Evolutionary conservation across 2,113 vertebrate species (phyloP), one percentile per base, ranked within the genome.

Genomic region (Vulpes vulpes): DNA sequence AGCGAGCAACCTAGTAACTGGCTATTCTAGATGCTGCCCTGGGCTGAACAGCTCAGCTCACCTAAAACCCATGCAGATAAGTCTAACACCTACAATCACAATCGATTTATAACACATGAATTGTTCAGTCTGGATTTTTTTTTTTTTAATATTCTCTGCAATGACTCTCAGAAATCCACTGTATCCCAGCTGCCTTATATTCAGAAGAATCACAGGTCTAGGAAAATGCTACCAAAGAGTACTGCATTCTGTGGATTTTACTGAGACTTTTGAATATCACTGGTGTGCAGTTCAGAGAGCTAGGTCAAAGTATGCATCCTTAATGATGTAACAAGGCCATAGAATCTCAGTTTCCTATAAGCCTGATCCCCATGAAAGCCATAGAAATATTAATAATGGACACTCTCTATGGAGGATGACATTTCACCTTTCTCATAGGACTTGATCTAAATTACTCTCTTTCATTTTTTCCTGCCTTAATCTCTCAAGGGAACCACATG

Each of bases 381-480:
- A 65, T 62, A 83, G 43, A 67, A 81, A 55, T 35, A 64, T 38
- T 30, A 32, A 69, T 35, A 22, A 30, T 53, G 32, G 5, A 10
- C 38, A 59, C 7, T 51, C 12, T 20, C 22, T 30, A 15, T 23
- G 22, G 59, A 89, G 67, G 22, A 62, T 30, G 25, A 22, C 17
- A 57, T 9, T 82, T 81, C 8, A 60, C 22, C 19, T 35, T 74
- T 81, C 30, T 87, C 30, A 23, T 0, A 88, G 59, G 14, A 62
- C 22, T 38, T 62, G 14, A 20, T n/a, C 30, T 73, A 20, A 91
- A 43, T 81, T 22, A 19, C 7, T 59, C 11, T 93, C 19, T 51
- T 93, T 23, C 27, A n/a, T 81, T 55, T 94, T 35, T 76, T 71
- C 69, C 95, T 85, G 64, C 32, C 32, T 89, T 89, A 49, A 51